These are phyloP conservation scores for Epiblema foenella DNA, from an alignment of 2,888 invertebrate species.

Conservation along the genomic window DNA sequence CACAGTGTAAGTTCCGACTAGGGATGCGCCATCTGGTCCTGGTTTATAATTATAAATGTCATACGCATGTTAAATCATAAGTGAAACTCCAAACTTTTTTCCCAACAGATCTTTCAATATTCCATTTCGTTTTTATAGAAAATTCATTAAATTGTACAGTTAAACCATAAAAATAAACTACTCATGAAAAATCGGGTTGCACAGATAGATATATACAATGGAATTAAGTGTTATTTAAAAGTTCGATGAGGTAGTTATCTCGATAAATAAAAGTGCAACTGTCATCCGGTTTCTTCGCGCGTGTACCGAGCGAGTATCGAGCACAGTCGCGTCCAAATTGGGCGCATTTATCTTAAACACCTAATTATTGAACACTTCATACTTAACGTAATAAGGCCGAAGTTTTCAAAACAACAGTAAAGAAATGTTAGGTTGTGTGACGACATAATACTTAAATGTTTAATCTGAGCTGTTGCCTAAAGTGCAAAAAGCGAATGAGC, in stretches of 20 bases:
- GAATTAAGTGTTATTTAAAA: neutral
- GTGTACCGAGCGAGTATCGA: neutral
- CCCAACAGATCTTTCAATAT: conserved; percentile 36
- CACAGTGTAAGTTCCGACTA: too few relatives aligned
- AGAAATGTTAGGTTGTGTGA: neutral
- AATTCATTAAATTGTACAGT: conserved; percentile 9
- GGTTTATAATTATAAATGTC: conserved; percentile 15
- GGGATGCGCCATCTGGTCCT: too few relatives aligned
- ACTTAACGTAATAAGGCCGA: neutral
- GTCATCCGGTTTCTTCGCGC: too few relatives aligned
- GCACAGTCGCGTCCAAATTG: neutral
- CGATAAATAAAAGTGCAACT: neutral
- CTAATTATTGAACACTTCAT: neutral
- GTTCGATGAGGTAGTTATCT: neutral
- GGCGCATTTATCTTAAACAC: neutral
- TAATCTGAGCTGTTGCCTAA: too few relatives aligned
- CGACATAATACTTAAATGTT: neutral
- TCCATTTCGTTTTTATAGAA: conserved; percentile 30
- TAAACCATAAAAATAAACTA: conserved; percentile 17
- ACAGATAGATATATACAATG: neutral
- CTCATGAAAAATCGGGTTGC: neutral
- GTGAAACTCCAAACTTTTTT: neutral
- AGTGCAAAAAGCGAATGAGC: neutral
- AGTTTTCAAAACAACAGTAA: neutral
- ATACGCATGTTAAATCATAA: conserved; percentile 14